Evolutionary conservation across 2,113 vertebrate species (phyloP), one percentile per base, ranked within the genome.

Genomic region (Sapajus apella): DNA sequence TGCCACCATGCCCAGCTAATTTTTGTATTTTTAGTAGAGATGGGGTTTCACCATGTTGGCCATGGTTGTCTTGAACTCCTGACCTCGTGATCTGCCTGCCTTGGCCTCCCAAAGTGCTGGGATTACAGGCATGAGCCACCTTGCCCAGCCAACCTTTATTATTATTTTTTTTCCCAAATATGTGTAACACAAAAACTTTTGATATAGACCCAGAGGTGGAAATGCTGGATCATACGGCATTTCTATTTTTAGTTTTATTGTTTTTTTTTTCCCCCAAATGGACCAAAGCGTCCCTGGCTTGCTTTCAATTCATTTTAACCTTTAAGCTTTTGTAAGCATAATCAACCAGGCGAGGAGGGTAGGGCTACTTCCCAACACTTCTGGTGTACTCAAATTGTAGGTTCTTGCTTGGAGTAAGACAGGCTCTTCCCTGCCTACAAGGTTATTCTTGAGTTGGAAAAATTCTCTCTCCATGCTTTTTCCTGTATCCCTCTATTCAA

Each of bases 121-220:
- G 52, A 52, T 52, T 50, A 50, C 50, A 50, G 50, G 13, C 50
- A 50, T 50, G 50, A 50, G 50, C 50, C 50, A 50, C 50, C 13
- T 50, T 3, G 3, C 50, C 50, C 50, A 14, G 50, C 50, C 50
- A 14, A 50, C 13, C 50, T 50, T 50, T 14, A 14, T 50, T 50
- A 50, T 50, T 52, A 52, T 47, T 30, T 9, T 17, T 16, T 18
- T 3, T 2, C 6, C 21, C 66, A 68, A 79, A 77, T 12, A 56
- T 3, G 6, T 7, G 12, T 16, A 17, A 18, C 27, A 18, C 23
- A 35, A 16, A 13, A 14, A 21, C n/a, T 8, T 5, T 5, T n/a
- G 55, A 2, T 21, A 2, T 20, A 27, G 13, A 17, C 30, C 12
- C n/a, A 6, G 66, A 55, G 20, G 64, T 5, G 64, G 75, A 73